Evolutionary conservation across 2,113 vertebrate species (phyloP), one percentile per base, ranked within the genome.

Genomic region (Axis porcinus): DNA sequence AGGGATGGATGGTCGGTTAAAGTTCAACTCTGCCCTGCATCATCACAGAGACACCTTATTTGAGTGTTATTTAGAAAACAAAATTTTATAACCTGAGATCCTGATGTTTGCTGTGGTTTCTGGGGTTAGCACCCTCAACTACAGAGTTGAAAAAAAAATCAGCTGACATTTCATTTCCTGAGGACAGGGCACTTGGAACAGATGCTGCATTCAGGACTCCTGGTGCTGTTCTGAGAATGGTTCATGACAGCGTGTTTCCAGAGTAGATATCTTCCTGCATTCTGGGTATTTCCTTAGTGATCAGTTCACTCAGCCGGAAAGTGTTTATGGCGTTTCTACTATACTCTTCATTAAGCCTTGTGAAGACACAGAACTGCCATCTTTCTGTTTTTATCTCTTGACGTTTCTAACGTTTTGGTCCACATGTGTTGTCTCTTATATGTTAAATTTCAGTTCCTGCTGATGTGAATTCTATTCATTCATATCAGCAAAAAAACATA

Each of bases 371-470:
- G n/a, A 79, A 90, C 43, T 86, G 5, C 28, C 11, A 45, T 15
- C 28, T 81, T 93, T 95, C 85, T 21, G 4, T 76, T 89, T 90
- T 94, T 76, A 54, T 78, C 47, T 93, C 30, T 85, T 78, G 55
- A 40, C 28, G 11, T 94, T 97, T 93, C 16, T 40, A 28, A 92
- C 27, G 43, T 62, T 88, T 91, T 82, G 30, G 25, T 78, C 25
- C 6, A 50, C 7, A 23, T 4, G 70, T 98, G 99, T 99, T 99
- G 90, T 94, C 47, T 97, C 86, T 95, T 98, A 96, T 85, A 98
- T 95, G 96, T 97, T 98, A 98, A 97, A 97, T 79, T 97, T 97
- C 94, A 98, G 81, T 99, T 95, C 57, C 95, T 98, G 54, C 96
- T 97, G 98, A 89, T 78, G 95, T 97, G 87, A 43, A 86, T 98